A percentile compares a stretch with the other conserved stretches of the same genome.
Evolutionary conservation across 2,888 invertebrate species (phyloP).

Genomic region (Amphipoea lucens): DNA sequence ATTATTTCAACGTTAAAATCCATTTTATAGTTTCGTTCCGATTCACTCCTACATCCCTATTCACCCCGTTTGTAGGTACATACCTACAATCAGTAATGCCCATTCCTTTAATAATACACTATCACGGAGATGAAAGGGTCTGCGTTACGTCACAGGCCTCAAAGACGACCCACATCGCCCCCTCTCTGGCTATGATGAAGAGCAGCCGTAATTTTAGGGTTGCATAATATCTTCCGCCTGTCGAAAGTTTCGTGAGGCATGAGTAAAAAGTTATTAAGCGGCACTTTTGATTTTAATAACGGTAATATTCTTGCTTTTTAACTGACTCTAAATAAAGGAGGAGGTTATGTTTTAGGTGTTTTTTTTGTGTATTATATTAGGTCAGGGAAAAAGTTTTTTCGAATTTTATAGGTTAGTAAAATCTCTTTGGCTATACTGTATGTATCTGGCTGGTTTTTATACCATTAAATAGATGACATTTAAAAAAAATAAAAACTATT

Average conservation of each 20-base stretch:
- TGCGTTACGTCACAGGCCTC: constrained; percentile 46
- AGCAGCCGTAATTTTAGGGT: constrained; percentile 21
- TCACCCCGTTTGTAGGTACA: background rate
- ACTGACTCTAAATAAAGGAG: background rate
- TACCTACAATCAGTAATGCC: constrained; percentile 13
- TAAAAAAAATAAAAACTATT: too few species aligned
- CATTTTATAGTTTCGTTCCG: too few species aligned
- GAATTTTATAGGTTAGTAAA: too few species aligned
- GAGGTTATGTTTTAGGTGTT: background rate
- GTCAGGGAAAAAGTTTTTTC: too few species aligned
- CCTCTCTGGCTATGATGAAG: constrained; percentile 21
- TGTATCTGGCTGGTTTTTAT: too few species aligned
- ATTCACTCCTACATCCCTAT: too few species aligned
- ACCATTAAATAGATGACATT: too few species aligned
- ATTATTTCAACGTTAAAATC: too few species aligned
- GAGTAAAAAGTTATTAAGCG: constrained; percentile 1
- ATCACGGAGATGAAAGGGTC: constrained; percentile 46
- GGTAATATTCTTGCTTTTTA: background rate
- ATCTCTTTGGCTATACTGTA: too few species aligned
- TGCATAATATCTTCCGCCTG: constrained; percentile 14
- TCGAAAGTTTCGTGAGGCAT: constrained; percentile 1
- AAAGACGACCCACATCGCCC: constrained; percentile 53
- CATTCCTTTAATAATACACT: constrained; percentile 18
- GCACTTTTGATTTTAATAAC: background rate
- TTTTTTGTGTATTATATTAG: background rate